Evolutionary conservation across 2,888 invertebrate genomes (phyloP), one percentile per base, ranked within the genome.

Genomic region (Campoplex nolae): DNA sequence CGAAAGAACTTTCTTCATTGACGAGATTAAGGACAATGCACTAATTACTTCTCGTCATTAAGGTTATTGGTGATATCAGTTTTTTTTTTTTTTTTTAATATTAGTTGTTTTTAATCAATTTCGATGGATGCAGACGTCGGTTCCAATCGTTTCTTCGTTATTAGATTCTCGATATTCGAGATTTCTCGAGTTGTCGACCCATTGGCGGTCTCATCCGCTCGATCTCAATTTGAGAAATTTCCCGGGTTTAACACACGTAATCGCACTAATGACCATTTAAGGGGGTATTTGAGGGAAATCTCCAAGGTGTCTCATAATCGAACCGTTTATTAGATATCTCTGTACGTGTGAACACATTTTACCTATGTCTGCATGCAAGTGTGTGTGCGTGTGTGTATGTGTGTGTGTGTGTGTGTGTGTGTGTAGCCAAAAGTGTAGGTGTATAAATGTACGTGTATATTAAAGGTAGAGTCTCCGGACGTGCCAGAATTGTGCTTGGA

Each of bases 191-290:
- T 67, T 45, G 76, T 81, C 77, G 77, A 77, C 23, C 73, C 68
- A 67, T 51, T 67, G 51, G 58, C 23, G 68, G n/a, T 80, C 62
- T 65, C 67, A 85, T 73, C 68, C 68, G 73, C 51, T 78, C 82
- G 77, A 73, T 85, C 81, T 58, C 74, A 42, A 74, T 82, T 78
- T 62, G 38, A 71, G 67, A 45, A 85, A 81, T 76, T 82, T 82
- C 85, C 62, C 85, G 77, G 45, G 48, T 32, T 78, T 77, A 67
- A 74, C 77, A 85, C 85, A 74, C 77, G 77, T 78, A 68, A 74
- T 82, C 73, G 56, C 56, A 48, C 82, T 78, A 85, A 85, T 85
- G 82, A 78, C 74, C 77, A 48, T 83, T 83, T 78, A 74, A 78
- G 74, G 48, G 77, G 78, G 58, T 70, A 82, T 85, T 82, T 73